phyloP scores from a whole-genome alignment of 2,113 vertebrate species.

The Vulpes vulpes region DNA sequence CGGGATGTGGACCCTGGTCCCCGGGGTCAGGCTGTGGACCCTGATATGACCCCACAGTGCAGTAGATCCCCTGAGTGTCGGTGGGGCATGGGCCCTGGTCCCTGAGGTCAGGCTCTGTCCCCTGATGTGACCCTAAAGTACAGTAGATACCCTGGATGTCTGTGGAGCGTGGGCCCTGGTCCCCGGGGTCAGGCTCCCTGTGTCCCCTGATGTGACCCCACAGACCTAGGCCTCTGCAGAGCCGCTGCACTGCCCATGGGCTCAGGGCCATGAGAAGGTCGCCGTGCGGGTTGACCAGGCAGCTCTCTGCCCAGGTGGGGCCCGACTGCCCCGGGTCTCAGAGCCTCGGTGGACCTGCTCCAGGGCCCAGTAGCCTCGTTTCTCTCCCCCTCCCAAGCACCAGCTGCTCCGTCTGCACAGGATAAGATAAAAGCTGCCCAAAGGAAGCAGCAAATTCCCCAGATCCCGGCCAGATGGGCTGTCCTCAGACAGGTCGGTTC shows the following conservation, averaged over 20 bases:
- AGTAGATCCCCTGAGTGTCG: no score
- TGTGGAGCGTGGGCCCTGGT: not conserved
- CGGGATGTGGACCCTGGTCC: no score
- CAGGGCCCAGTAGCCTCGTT: not conserved
- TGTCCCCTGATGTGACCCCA: not conserved
- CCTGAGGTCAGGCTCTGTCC: no score
- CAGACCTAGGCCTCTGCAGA: no score
- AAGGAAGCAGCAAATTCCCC: not conserved
- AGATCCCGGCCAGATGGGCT: not conserved
- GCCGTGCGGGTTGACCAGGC: no score
- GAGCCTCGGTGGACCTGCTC: not conserved
- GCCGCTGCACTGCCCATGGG: no score
- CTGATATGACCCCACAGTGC: no score
- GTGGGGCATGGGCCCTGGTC: no score
- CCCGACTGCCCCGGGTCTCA: not conserved
- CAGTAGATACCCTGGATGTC: not conserved
- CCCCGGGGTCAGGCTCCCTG: accelerated
- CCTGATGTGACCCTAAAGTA: no score
- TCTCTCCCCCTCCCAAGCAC: not conserved
- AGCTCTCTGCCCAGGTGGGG: not conserved
- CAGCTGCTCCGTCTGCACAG: not conserved
- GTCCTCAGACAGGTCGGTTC: not conserved
- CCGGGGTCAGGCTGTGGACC: no score
- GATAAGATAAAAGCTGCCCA: not conserved
- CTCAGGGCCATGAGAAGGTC: not conserved